Evolutionary conservation across 2,113 vertebrate species (phyloP).

Genomic region (Hypanus sabinus): DNA sequence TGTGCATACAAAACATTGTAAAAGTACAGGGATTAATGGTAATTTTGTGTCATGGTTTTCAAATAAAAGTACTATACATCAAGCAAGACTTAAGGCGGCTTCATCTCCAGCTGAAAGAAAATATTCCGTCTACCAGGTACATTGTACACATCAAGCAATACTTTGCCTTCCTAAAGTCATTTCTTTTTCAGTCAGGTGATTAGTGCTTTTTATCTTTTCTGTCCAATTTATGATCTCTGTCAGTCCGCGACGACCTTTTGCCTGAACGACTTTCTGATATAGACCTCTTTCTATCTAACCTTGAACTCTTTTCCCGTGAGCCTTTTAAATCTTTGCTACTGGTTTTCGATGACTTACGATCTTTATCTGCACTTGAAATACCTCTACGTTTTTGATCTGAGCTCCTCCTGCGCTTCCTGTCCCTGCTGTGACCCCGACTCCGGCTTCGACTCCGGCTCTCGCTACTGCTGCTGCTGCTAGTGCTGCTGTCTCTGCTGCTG

Average conservation of each 20-base stretch:
- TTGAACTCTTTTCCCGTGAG: conserved; percentile 77
- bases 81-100: conserved; percentile 77
- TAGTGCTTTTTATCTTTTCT: conserved; percentile 94
- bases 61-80: conserved; percentile 70
- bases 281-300: conserved; percentile 77
- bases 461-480: conserved; percentile 66
- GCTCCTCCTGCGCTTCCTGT: conserved; percentile 67
- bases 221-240: conserved; percentile 93
- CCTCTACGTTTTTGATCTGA: conserved; percentile 70
- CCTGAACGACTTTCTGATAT: conserved; percentile 77
- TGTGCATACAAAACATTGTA: conserved; percentile 37
- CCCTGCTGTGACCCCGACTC: conserved; percentile 71
- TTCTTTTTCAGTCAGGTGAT: conserved; percentile 52
- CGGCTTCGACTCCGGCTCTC: conserved; percentile 76
- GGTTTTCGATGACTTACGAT: conserved; percentile 75
- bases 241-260: conserved; percentile 73
- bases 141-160: conserved; percentile 61
- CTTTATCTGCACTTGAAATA: conserved; percentile 63
- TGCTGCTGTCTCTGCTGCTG: conserved; percentile 60
- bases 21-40: conserved; percentile 45
- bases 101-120: conserved; percentile 58
- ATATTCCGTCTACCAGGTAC: conserved; percentile 62
- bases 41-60: conserved; percentile 60
- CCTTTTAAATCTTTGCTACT: conserved; percentile 73
- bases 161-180: conserved; percentile 49